Base-by-base conservation (phyloP, 2,888 invertebrate genomes). In the Drosophila nigricruria region DNA sequence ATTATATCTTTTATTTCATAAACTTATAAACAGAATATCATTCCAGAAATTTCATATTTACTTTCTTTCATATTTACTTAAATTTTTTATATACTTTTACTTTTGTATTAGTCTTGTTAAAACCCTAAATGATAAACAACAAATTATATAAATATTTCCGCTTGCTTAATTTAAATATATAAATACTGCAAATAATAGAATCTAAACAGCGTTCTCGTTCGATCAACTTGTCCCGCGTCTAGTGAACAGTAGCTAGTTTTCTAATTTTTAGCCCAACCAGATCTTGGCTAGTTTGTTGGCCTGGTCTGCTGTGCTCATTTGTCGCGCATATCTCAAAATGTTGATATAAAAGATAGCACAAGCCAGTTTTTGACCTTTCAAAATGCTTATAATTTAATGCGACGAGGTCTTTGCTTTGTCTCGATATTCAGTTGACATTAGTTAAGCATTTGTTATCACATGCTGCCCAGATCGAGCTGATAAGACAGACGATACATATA, bases 371-470 rank as follows among this genome's bases (percentile, higher is more conserved):
- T 68, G 72, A 75, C 70, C 75, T 75, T 77, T 73, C 54, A 70
- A 82, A 70, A 70, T 66, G 83, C 52, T 73, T 72, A 68, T 85
- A 82, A 80, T 77, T 82, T 78, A 71, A 86, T 81, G 83, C 81
- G 67, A 80, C 81, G 67, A 80, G 79, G 68, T 70, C 73, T 77
- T 47, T 56, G 77, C 72, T 74, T 83, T 78, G 76, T 86, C 58
- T 64, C 67, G 67, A 73, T 82, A 77, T 59, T 61, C 62, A 77
- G 54, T 74, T 47, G 69, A 63, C 77, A 66, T 66, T 66, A 65
- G 53, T 45, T 53, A 71, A 59, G 65, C 77, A 79, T 87, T 80
- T 82, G 88, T 84, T 84, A 84, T 84, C 85, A 84, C 63, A 64
- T 67, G 57, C 58, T 66, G 63, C 54, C 69, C 66, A 73, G 84